Conservation (phyloP, 2,888 invertebrate genomes). For the Dicyrtoma fusca region DNA sequence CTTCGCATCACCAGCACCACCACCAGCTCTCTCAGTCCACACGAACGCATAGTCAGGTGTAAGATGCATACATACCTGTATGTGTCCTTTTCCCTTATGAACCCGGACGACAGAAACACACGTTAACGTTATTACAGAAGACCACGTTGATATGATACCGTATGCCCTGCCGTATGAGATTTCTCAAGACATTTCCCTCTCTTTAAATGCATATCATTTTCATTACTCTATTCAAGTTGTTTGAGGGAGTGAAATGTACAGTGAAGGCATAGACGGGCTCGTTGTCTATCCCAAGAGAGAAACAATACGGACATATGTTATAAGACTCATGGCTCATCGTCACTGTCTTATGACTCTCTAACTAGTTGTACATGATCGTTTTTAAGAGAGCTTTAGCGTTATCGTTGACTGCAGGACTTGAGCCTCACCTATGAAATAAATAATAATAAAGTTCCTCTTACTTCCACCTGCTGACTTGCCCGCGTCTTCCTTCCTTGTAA, state of each 20-base stretch:
- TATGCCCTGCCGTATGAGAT: conserved; percentile 5
- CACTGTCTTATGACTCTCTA: too few species aligned
- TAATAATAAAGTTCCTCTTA: conserved; percentile 31
- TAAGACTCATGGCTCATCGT: too few species aligned
- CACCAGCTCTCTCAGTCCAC: not conserved
- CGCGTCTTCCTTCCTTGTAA: conserved; percentile 20
- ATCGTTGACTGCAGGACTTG: not conserved
- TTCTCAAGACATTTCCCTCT: conserved; percentile 14
- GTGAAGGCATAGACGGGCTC: too few species aligned
- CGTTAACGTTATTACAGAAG: not conserved
- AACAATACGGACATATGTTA: too few species aligned
- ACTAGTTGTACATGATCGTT: too few species aligned
- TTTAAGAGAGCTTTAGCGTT: too few species aligned
- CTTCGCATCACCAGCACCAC: too few species aligned
- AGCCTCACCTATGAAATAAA: conserved; percentile 32
- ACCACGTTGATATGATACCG: not conserved
- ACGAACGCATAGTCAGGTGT: not conserved
- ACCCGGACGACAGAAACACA: conserved; percentile 12
- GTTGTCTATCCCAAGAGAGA: too few species aligned
- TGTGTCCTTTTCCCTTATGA: too few species aligned
- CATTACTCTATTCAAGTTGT: not conserved
- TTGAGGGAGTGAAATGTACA: too few species aligned
- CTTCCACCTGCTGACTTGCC: conserved; percentile 26
- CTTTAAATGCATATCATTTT: conserved; percentile 11
- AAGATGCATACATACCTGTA: not conserved